Conservation (phyloP, 2,113 vertebrate genomes). For the Corythornis madagascariensis region DNA sequence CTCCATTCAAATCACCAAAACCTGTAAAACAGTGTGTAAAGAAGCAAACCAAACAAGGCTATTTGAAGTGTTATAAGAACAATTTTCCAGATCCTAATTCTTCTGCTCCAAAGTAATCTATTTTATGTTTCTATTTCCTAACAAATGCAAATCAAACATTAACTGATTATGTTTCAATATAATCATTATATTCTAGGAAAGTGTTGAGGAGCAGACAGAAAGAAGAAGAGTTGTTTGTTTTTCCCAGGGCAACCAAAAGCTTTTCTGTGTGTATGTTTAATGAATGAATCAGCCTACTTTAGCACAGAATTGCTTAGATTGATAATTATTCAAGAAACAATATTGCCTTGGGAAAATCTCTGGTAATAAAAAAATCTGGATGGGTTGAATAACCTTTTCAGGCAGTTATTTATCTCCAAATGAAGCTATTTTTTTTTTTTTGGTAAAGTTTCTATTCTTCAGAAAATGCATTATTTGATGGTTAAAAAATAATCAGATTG, state of each 20-base stretch:
- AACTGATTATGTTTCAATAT: constrained; percentile 30
- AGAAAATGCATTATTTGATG: constrained; percentile 35
- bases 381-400: constrained; percentile 62
- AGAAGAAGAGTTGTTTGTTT: constrained; percentile 54
- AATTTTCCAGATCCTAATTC: not conserved
- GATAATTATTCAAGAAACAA: constrained; percentile 72
- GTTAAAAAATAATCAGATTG: constrained; percentile 35
- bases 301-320: constrained; percentile 62
- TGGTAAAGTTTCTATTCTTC: constrained; percentile 4
- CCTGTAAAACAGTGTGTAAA: not conserved
- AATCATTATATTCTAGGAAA: constrained; percentile 28
- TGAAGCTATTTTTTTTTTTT: constrained; percentile 1
- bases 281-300: constrained; percentile 47
- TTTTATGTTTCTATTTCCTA: constrained; percentile 27
- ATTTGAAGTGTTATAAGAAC: not conserved
- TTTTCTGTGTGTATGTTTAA: constrained; percentile 50
- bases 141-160: constrained; percentile 32
- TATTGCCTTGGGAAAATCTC: constrained; percentile 60
- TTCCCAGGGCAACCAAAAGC: constrained; percentile 15
- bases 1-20: not conserved
- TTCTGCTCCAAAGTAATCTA: not conserved
- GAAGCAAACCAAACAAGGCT: not conserved
- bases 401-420: constrained; percentile 60
- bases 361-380: constrained; percentile 56
- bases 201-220: not conserved